Base-by-base conservation (phyloP, 2,113 vertebrate genomes). In the Lamprologus ornatipinnis region DNA sequence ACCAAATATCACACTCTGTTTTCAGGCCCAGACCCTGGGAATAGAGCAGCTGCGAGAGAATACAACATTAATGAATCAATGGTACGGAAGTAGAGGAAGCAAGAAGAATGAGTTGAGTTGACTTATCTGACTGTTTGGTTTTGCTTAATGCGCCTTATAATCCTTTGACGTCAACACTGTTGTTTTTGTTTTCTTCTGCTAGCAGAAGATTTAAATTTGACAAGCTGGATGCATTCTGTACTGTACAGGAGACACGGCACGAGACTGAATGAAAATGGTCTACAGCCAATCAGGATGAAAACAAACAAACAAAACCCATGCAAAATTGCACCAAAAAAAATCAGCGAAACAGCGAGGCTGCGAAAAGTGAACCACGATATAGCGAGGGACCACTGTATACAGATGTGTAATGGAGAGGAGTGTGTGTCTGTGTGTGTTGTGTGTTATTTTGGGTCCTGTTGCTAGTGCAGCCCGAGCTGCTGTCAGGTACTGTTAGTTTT, bases 251-350 rank as follows among this genome's bases (percentile, higher is more conserved):
- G 58, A 63, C 2, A 35, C 1, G 1, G 15, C 58, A 63, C 15
- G 0, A 63, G 58, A 63, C 31, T 63, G 28, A 63, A 19, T 63
- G 4, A 35, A 63, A 63, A 63, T 33, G 28, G 58, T 63, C 28
- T 63, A 63, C 6, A 63, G 58, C 6, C 6, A 9, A 63, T 63
- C 28, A 63, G 15, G 58, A 35, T 0, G 4, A 31, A 7, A 8
- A 23, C 10, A 3, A 17, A 4, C 4, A n/a, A 1, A 10, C 4
- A 60, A 33, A 11, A 0, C 23, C 0, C 26, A 11, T 19, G 58
- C 15, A 33, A 63, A 63, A 63, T 6, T 63, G 9, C 28, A 33
- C 15, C 17, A 19, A 33, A 33, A 57, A 60, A 19, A 60, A 19
- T 33, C 57, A 6, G 57, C 14, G 8, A 60, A 17, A 10, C 57